Evolutionary conservation across 2,113 vertebrate species (phyloP).

Genomic region (Uria aalge): DNA sequence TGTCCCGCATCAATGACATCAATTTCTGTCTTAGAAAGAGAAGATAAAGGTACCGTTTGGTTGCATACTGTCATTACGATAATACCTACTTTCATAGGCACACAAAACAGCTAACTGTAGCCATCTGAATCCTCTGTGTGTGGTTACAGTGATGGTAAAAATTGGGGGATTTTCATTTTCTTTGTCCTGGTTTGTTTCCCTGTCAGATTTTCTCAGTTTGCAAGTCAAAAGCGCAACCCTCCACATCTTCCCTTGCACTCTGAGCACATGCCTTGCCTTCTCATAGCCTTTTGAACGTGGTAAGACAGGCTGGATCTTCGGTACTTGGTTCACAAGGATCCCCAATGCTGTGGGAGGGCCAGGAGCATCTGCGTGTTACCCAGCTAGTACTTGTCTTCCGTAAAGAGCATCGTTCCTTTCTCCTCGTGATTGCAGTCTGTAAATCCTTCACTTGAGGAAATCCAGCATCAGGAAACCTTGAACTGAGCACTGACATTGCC

Average conservation of each 20-base stretch:
- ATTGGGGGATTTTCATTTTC: background rate
- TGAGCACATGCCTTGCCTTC: background rate
- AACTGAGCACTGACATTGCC: background rate
- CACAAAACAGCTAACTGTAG: background rate
- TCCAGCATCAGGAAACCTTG: background rate
- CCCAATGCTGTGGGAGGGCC: background rate
- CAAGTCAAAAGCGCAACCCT: background rate
- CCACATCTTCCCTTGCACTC: background rate
- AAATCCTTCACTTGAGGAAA: background rate
- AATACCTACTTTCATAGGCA: background rate
- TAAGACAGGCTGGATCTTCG: background rate
- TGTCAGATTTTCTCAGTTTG: background rate
- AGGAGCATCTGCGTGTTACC: background rate
- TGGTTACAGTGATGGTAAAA: background rate
- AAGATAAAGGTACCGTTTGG: background rate
- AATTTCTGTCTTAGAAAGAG: background rate
- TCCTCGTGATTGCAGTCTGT: background rate
- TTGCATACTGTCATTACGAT: background rate
- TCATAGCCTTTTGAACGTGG: background rate
- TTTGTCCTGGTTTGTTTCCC: background rate
- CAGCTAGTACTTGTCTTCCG: background rate
- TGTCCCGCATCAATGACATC: background rate
- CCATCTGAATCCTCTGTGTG: background rate
- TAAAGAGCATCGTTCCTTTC: background rate
- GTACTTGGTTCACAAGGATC: background rate